A percentile compares a stretch with the other conserved stretches of the same genome.
Conservation (phyloP, 2,888 invertebrate genomes). For the Drosophila austrosaltans region DNA sequence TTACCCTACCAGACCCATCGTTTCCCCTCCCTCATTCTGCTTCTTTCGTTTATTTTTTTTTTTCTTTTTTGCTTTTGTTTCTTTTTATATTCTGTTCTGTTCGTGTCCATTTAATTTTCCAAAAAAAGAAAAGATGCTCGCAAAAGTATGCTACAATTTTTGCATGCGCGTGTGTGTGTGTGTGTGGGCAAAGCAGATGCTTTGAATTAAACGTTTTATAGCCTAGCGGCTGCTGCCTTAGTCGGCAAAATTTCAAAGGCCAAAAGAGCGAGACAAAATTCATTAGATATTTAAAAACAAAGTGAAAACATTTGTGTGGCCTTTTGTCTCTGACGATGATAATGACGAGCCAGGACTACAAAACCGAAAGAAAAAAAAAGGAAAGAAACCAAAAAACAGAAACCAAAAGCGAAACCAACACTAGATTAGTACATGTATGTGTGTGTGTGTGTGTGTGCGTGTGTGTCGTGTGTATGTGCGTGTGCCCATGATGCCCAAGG, state of each 20-base stretch:
- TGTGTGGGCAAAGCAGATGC: slow-evolving; percentile 27
- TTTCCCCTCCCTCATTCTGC: slow-evolving; percentile 1
- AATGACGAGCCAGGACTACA: slow-evolving; percentile 32
- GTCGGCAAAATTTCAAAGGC: slow-evolving; percentile 66
- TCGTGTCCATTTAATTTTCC: slow-evolving; percentile 48
- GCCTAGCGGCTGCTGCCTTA: slow-evolving; percentile 51
- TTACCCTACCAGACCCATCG: slow-evolving; percentile 5
- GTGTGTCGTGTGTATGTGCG: slow-evolving; percentile 26
- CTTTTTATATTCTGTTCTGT: slow-evolving; percentile 24
- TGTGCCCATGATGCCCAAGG: slow-evolving; percentile 36
- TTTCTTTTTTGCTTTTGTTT: slow-evolving; percentile 13
- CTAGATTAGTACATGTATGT: slow-evolving; percentile 3
- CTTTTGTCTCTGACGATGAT: slow-evolving; percentile 47
- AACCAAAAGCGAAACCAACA: slow-evolving; percentile 5
- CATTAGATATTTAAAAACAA: slow-evolving; percentile 71
- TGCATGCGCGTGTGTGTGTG: slow-evolving; percentile 12
- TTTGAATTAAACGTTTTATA: slow-evolving; percentile 46
- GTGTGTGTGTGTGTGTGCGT: slow-evolving; percentile 18
- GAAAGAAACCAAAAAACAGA: slow-evolving; percentile 12
- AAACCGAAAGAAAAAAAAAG: slow-evolving; percentile 12
- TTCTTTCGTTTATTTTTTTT: slow-evolving; percentile 10
- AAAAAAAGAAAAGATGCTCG: slow-evolving; percentile 32
- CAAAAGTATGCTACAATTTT: slow-evolving; percentile 51
- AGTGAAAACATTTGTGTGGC: slow-evolving; percentile 42
- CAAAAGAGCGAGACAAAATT: slow-evolving; percentile 55